Base-by-base conservation (phyloP, 2,888 invertebrate genomes). In the Conops quadrifasciatus region DNA sequence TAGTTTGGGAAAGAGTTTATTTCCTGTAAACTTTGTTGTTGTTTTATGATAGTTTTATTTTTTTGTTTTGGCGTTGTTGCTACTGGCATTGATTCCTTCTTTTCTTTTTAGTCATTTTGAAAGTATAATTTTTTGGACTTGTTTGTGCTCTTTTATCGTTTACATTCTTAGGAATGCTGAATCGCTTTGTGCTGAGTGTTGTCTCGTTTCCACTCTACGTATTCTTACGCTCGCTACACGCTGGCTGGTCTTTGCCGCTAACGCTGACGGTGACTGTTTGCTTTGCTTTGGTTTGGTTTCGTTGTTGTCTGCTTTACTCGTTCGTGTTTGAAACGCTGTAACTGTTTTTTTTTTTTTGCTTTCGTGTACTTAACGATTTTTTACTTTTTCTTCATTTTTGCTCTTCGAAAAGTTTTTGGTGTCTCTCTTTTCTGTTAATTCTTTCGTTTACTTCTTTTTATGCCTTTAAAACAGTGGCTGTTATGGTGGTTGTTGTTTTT, bases 271-370 rank as follows among this genome's bases (percentile, higher is more conserved):
- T n/a, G n/a, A n/a, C n/a, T 58, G 15, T 26, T 58, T 28, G 58
- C 28, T 2, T 11, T 26, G n/a, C n/a, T 16, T 24, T 53, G 15
- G 15, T 24, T n/a, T 7, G 30, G 51, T 53, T 51, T 47, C 53
- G 15, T 28, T 19, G 43, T 9, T 47, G 64, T 51, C 19, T 21
- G n/a, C 56, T 47, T 15, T 67, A 43, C 47, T 49, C 28, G 30
- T 64, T 45, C 53, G n/a, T 62, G 51, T 19, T 15, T 62, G 51
- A 69, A 43, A 66, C 15, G 68, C 2, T 36, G 5, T 58, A 45
- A 24, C 24, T 66, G 56, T 70, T 56, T 51, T n/a, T 16, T 56
- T 69, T 47, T 53, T 26, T n/a, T 68, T n/a, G 56, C 47, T n/a
- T 49, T 15, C 28, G 26, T 5, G 21, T 58, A 15, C 13, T 56